Conservation (phyloP, 2,113 vertebrate species). For the Falcunculus frontatus region DNA sequence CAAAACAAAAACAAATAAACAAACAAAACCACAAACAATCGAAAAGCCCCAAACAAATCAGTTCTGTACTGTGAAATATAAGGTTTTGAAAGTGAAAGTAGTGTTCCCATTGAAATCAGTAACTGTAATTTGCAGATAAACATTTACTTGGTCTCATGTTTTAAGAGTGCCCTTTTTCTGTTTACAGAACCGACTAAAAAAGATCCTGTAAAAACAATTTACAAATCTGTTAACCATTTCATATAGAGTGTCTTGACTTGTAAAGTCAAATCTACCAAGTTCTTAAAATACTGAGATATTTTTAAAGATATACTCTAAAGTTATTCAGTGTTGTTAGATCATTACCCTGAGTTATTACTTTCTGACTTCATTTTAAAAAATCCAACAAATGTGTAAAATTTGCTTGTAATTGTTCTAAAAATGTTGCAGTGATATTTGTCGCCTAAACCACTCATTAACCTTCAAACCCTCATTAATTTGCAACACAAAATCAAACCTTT, state of each 20-base stretch:
- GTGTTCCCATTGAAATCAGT: neutral
- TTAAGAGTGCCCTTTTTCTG: neutral
- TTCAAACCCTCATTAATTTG: neutral
- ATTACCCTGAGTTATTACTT: neutral
- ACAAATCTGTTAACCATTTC: neutral
- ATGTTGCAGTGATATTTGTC: neutral
- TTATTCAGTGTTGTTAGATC: neutral
- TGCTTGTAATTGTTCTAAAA: neutral
- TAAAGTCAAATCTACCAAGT: neutral
- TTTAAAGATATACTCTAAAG: neutral
- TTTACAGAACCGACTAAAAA: neutral
- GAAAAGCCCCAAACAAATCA: neutral
- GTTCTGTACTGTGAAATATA: neutral
- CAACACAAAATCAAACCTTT: neutral
- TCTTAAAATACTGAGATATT: neutral
- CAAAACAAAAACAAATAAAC: neutral
- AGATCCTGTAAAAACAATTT: neutral
- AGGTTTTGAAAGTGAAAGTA: neutral
- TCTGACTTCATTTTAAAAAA: neutral
- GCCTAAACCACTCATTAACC: neutral
- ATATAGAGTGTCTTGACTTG: neutral
- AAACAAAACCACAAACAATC: neutral
- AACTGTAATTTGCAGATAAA: neutral
- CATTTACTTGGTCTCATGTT: neutral
- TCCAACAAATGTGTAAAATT: neutral